phyloP scores from a whole-genome alignment of 2,113 vertebrate genomes.

The Corythornis vintsioides region DNA sequence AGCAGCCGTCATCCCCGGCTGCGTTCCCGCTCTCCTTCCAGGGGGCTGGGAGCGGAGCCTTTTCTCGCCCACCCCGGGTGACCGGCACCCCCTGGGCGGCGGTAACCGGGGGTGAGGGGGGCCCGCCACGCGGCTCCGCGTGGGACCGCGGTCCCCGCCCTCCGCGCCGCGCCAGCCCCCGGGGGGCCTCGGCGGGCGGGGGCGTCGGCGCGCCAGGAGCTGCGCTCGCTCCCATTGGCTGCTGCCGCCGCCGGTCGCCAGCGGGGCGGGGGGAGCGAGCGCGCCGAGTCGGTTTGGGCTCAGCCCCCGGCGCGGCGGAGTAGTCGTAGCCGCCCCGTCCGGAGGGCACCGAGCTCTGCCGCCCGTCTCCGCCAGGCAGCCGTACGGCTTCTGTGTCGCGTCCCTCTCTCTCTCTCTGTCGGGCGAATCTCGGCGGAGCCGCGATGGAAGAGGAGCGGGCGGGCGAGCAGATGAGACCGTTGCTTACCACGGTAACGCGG shows the following conservation, averaged over 20 bases:
- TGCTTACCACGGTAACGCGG: slow-evolving; percentile 78
- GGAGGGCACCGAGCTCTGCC: neutral
- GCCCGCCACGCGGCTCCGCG: neutral
- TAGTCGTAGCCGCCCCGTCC: neutral
- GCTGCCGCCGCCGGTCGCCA: neutral
- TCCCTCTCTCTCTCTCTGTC: neutral
- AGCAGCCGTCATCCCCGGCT: neutral
- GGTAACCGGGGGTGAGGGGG: neutral
- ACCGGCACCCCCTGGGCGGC: too few species aligned
- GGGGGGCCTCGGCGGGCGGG: neutral
- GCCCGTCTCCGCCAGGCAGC: neutral
- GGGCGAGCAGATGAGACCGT: slow-evolving; percentile 82
- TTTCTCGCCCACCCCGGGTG: neutral
- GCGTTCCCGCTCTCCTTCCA: neutral
- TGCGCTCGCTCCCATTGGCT: neutral
- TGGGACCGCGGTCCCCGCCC: neutral
- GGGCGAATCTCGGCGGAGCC: neutral
- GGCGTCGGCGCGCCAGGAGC: neutral
- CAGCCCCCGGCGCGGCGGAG: neutral
- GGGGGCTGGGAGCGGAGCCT: neutral
- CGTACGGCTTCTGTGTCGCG: neutral
- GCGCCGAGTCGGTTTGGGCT: neutral
- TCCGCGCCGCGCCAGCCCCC: neutral
- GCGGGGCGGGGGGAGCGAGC: neutral
- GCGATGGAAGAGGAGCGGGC: slow-evolving; percentile 79